These are phyloP conservation scores for Paraplagusia blochii DNA, from an alignment of 2,113 vertebrate genomes.

Conservation along the genomic window DNA sequence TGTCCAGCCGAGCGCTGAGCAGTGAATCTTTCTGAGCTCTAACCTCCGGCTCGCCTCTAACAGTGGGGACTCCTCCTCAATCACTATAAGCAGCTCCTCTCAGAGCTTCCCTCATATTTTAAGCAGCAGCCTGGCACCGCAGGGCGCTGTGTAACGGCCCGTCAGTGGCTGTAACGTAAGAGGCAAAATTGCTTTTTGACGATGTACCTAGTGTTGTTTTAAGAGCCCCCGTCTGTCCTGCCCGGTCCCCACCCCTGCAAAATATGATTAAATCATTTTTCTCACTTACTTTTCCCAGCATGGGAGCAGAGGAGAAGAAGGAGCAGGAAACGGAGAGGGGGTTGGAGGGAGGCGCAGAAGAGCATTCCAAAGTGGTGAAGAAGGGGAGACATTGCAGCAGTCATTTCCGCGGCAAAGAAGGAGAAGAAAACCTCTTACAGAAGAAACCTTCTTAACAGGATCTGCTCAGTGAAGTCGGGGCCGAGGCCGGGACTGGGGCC, in stretches of 20 bases:
- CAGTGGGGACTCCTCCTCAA: slow-evolving; percentile 85
- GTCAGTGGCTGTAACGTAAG: slow-evolving; percentile 78
- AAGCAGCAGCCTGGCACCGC: slow-evolving; percentile 72
- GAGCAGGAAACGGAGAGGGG: slow-evolving; percentile 36
- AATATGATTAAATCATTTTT: slow-evolving; percentile 78
- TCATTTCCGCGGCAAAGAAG: slow-evolving; percentile 64
- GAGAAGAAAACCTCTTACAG: slow-evolving; percentile 62
- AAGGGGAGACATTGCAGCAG: slow-evolving; percentile 66
- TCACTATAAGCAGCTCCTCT: slow-evolving; percentile 80
- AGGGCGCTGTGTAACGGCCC: slow-evolving; percentile 76
- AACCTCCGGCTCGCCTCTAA: slow-evolving; percentile 72
- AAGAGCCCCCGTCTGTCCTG: slow-evolving; percentile 65
- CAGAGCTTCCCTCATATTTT: slow-evolving; percentile 80
- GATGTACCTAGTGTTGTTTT: slow-evolving; percentile 76
- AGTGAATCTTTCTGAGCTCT: slow-evolving; percentile 75
- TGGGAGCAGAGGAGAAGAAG: slow-evolving; percentile 51
- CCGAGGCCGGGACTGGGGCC: slow-evolving; percentile 2
- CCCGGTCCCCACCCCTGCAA: slow-evolving; percentile 38
- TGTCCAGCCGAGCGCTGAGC: slow-evolving; percentile 79
- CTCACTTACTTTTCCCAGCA: slow-evolving; percentile 82
- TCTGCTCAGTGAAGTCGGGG: slow-evolving; percentile 49
- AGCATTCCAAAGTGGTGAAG: slow-evolving; percentile 74
- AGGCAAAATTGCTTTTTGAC: slow-evolving; percentile 79
- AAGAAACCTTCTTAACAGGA: slow-evolving; percentile 65
- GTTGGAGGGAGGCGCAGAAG: slow-evolving; percentile 22